These are phyloP conservation scores for Meles meles DNA, from an alignment of 2,113 vertebrate genomes.

Conservation along the genomic window DNA sequence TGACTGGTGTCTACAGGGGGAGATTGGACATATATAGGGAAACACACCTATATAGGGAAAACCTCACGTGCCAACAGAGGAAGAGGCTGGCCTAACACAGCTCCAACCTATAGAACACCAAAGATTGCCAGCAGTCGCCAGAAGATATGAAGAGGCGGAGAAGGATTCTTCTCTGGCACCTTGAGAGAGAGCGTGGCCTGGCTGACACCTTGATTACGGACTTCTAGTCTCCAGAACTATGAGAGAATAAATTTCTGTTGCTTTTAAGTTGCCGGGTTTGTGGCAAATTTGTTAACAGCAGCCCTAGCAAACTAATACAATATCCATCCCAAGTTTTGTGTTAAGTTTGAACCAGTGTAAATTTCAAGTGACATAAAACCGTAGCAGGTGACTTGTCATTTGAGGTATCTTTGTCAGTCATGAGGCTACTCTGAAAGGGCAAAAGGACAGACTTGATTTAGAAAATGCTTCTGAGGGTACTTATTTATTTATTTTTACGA, in stretches of 20 bases:
- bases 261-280: background rate
- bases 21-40: background rate
- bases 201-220: background rate
- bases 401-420: background rate
- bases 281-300: background rate
- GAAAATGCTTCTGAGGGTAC: background rate
- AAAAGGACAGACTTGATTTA: background rate
- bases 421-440: background rate
- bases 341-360: background rate
- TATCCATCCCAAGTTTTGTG: background rate
- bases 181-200: too few relatives aligned
- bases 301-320: background rate
- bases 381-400: background rate
- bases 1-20: background rate
- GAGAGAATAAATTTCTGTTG: background rate
- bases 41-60: background rate
- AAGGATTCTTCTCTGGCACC: background rate
- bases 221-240: background rate
- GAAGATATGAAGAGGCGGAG: background rate
- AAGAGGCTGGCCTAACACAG: background rate
- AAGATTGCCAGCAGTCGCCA: background rate
- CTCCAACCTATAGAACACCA: too few relatives aligned
- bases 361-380: background rate
- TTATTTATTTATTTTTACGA: background rate
- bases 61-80: rapidly evolving